These are phyloP conservation scores for Acipenser transmontanus DNA, from an alignment of 2,797 vertebrate genomes.

Conservation along the genomic window DNA sequence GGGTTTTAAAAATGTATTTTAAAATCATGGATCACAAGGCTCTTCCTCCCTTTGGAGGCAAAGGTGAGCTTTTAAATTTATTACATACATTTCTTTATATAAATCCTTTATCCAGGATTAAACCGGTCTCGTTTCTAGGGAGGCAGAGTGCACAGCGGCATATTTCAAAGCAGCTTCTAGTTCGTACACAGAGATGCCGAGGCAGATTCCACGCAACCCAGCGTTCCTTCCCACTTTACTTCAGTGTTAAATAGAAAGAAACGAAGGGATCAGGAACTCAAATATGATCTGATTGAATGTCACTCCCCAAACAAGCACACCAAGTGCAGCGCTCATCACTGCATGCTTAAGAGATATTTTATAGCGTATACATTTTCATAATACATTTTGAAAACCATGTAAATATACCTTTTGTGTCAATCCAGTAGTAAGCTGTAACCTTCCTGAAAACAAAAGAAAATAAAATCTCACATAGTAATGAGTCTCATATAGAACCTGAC, in stretches of 20 bases:
- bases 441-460: no score
- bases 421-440: no score
- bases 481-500: no score
- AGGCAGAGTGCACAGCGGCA: neutral
- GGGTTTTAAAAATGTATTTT: no score
- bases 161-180: neutral
- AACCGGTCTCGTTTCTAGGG: neutral
- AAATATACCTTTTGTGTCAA: no score
- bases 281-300: neutral
- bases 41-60: neutral
- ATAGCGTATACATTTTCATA: no score
- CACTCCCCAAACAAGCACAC: neutral
- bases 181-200: neutral
- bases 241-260: neutral
- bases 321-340: no score
- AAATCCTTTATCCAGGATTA: constrained; percentile 17
- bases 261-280: neutral
- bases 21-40: neutral
- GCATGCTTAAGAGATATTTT: no score
- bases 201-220: neutral
- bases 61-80: neutral
- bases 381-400: no score
- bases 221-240: neutral
- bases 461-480: no score
- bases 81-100: constrained; percentile 12